Evolutionary conservation across 2,797 vertebrate species (phyloP), one percentile per base, ranked within the genome.

Genomic region (Salarias fasciatus): DNA sequence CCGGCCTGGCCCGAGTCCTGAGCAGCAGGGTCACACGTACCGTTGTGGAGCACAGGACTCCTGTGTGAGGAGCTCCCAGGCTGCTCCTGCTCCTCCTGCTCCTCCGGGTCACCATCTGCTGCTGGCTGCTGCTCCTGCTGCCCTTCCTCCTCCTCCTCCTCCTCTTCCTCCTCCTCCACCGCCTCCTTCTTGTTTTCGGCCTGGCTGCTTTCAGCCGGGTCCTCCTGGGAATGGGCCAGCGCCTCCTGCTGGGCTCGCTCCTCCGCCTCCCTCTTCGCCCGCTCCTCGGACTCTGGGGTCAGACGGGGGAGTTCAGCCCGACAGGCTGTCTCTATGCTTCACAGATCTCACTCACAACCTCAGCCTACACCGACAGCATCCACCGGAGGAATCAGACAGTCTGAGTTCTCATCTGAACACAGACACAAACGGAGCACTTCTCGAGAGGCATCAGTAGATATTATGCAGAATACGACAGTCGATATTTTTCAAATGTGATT

Each of bases 201-300:
- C 37, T 83, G 44, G 7, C 80, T 82, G 12, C 78, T 10, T 44
- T 86, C 87, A 13, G 50, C 53, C 18, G 83, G 72, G 75, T 29
- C 84, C 57, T 84, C 86, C 62, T 91, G 91, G 7, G 87, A 88
- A 72, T 92, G 93, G 76, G 92, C 93, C 1, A 93, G 82, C 0
- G 88, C 88, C 55, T 93, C 91, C 82, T 85, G 87, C 70, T 88
- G 70, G 53, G 76, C 83, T 53, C 1, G 63, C 66, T 91, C 90
- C 63, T 91, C 90, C 0, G 70, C 82, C 45, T 91, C 90, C 52
- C 50, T 90, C 76, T 86, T 89, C 44, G 86, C 88, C 72, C 89
- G 73, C 86, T 99, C 97, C 83, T 98, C 96, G 1, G 91, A 89
- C 87, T 92, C 92, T 89, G 69, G 68, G 53, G 73, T 81, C 42